These are phyloP conservation scores for Tenodera sinensis DNA, from an alignment of 2,888 invertebrate genomes.

Conservation along the genomic window DNA sequence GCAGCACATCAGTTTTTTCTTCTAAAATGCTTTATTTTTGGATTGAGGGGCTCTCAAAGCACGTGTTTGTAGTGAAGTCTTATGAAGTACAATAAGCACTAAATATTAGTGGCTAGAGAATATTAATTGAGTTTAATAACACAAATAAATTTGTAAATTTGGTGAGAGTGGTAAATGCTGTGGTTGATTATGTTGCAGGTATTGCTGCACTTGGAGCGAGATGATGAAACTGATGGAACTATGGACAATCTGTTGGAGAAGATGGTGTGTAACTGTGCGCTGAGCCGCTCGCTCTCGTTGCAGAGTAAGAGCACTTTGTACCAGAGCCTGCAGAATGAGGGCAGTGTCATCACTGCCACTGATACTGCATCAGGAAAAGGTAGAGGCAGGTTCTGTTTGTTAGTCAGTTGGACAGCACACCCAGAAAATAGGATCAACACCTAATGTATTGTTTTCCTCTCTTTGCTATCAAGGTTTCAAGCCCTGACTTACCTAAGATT, in stretches of 20 bases:
- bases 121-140: no score
- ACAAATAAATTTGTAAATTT: no score
- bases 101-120: no score
- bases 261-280: constrained; percentile 65
- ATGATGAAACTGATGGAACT: constrained; percentile 62
- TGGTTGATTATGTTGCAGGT: constrained; percentile 44
- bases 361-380: constrained; percentile 3
- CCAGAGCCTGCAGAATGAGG: constrained; percentile 63
- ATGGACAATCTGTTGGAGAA: constrained; percentile 72
- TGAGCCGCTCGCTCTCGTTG: constrained; percentile 66
- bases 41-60: no score
- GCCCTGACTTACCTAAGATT: no score
- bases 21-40: no score
- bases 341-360: constrained; percentile 11
- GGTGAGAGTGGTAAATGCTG: no score
- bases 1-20: no score
- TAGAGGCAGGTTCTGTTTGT: constrained; percentile 6
- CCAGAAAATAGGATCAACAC: not conserved
- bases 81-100: no score
- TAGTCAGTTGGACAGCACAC: not conserved
- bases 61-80: no score
- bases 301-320: constrained; percentile 74
- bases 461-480: no score
- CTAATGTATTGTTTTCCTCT: no score
- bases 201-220: constrained; percentile 75